Evolutionary conservation across 2,888 invertebrate species (phyloP), one percentile per base, ranked within the genome.

Genomic region (Cheilosia pagana): DNA sequence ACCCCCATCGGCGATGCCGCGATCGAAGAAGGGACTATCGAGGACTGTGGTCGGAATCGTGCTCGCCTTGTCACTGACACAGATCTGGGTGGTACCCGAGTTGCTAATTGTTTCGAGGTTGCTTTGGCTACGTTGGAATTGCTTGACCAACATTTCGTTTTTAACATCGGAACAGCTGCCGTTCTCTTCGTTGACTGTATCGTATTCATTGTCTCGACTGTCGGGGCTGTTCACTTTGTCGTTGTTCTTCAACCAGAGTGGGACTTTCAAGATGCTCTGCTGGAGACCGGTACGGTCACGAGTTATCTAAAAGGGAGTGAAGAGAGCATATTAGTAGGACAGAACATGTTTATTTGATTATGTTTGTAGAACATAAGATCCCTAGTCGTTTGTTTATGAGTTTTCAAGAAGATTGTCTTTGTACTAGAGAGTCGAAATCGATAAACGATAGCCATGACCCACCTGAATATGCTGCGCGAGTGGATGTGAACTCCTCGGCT

Each of bases 261-360:
- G 92, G 88, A 96, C 96, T 93, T 96, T 97, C 1, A 97, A 92
- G 87, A 97, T 94, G 88, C 96, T 97, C 90, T 97, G 96, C 89
- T 97, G 96, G 50, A 96, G 92, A 3, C 97, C 98, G 89, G 97
- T 97, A 89, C 98, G 97, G 91, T 98, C 98, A 88, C 97, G 94
- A 0, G 96, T 95, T 19, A 96, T 94, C 89, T 91, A 35, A 16
- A 25, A 59, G 39, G n/a, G n/a, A n/a, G n/a, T n/a, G n/a, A n/a
- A n/a, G n/a, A n/a, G n/a, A n/a, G n/a, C n/a, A n/a, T n/a, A n/a
- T n/a, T n/a, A n/a, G n/a, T n/a, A n/a, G n/a, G n/a, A n/a, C n/a
- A n/a, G n/a, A n/a, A n/a, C n/a, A n/a, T n/a, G n/a, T n/a, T n/a
- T n/a, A n/a, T n/a, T n/a, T n/a, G n/a, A n/a, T n/a, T n/a, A n/a